Percentiles rank a stretch among this genome's conserved stretches.
These are phyloP conservation scores for Prunella strophiata DNA, from an alignment of 2,797 vertebrate genomes.

Conservation along the genomic window DNA sequence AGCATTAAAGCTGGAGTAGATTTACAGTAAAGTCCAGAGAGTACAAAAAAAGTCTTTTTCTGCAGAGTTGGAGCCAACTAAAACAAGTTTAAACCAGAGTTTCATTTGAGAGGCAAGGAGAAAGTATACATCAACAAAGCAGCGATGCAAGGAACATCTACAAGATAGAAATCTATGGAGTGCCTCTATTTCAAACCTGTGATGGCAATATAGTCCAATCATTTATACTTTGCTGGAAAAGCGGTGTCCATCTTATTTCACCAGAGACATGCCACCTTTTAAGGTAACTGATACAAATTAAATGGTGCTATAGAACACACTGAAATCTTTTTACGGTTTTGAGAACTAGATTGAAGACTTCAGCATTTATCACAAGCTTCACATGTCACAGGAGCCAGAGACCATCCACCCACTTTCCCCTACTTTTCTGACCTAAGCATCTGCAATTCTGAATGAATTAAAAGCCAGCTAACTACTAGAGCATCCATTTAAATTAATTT, in stretches of 20 bases:
- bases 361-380: neutral
- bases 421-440: neutral
- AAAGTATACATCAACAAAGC: slow-evolving; percentile 49
- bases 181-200: neutral
- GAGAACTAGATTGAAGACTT: neutral
- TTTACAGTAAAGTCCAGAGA: neutral
- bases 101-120: neutral
- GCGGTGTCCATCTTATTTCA: neutral
- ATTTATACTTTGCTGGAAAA: slow-evolving; percentile 1
- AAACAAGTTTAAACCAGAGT: neutral
- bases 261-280: neutral
- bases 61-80: neutral
- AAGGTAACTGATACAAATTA: neutral
- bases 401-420: neutral
- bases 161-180: slow-evolving; percentile 31
- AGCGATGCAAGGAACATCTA: slow-evolving; percentile 35
- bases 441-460: neutral
- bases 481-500: neutral
- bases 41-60: neutral
- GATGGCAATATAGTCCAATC: neutral
- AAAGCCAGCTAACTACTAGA: neutral
- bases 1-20: neutral
- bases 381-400: neutral
- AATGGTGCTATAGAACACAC: neutral
- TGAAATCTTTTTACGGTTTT: neutral